Evolutionary conservation across 2,888 invertebrate genomes (phyloP).

Genomic region (Xestia xanthographa): DNA sequence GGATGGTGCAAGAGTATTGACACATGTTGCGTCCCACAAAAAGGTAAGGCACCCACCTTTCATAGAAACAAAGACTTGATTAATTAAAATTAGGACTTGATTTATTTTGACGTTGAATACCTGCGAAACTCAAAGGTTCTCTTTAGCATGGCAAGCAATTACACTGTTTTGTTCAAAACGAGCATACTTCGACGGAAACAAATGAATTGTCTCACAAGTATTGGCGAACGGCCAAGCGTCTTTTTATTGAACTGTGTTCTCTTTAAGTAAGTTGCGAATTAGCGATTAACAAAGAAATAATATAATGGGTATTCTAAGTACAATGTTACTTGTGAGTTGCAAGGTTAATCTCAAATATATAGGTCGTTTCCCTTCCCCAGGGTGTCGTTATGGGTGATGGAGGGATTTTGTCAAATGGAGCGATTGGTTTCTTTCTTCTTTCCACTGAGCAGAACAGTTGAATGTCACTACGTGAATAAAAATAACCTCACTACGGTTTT

Average conservation of each 20-base stretch:
- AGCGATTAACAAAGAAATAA: conserved; percentile 21
- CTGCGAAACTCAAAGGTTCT: conserved; percentile 18
- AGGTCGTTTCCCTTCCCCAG: conserved; percentile 29
- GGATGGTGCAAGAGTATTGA: too few species aligned
- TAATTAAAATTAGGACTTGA: neutral
- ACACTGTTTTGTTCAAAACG: conserved; percentile 46
- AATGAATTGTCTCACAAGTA: conserved; percentile 73
- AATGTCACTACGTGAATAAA: conserved; percentile 1
- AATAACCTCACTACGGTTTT: neutral
- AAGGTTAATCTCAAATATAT: conserved; percentile 25
- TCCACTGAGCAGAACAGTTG: conserved; percentile 2
- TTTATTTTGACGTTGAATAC: conserved; percentile 21
- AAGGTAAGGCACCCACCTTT: too few species aligned
- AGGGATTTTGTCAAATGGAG: conserved; percentile 34
- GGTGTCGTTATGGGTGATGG: conserved; percentile 42
- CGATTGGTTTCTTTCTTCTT: conserved; percentile 22
- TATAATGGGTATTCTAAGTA: conserved; percentile 13
- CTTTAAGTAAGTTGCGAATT: conserved; percentile 1
- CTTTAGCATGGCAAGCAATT: conserved; percentile 41
- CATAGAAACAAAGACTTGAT: neutral
- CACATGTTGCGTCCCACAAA: too few species aligned
- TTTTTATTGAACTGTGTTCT: conserved; percentile 67
- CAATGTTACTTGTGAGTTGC: conserved; percentile 20
- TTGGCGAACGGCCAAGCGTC: conserved; percentile 77
- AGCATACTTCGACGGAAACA: conserved; percentile 70